These are phyloP conservation scores for Danio choprae DNA, from an alignment of 2,797 vertebrate genomes.

Conservation along the genomic window DNA sequence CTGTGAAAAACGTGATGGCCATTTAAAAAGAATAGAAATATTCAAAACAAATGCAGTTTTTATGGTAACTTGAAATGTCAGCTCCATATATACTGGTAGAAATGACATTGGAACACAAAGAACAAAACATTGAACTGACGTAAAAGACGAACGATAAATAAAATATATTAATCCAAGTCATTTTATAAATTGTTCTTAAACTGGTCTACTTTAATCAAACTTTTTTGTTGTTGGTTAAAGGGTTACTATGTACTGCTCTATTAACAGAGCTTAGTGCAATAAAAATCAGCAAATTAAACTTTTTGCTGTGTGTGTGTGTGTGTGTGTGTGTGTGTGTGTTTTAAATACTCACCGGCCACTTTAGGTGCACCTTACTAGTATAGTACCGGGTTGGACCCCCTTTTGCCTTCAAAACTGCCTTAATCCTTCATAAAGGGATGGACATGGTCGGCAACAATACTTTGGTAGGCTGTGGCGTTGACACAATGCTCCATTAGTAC, in stretches of 20 bases:
- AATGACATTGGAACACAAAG: not conserved
- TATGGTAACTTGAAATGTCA: not conserved
- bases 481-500: too few relatives aligned
- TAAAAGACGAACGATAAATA: not conserved
- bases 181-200: not conserved
- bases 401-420: too few relatives aligned
- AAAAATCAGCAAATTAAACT: constrained; percentile 68
- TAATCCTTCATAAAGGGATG: too few relatives aligned
- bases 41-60: constrained; percentile 9
- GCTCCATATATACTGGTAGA: not conserved
- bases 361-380: too few relatives aligned
- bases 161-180: not conserved
- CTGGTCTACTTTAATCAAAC: not conserved
- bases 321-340: too few relatives aligned
- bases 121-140: not conserved
- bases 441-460: too few relatives aligned
- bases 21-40: not conserved
- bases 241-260: constrained; percentile 72
- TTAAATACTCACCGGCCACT: too few relatives aligned
- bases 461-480: too few relatives aligned
- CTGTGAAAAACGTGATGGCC: not conserved
- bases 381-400: too few relatives aligned
- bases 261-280: constrained; percentile 79
- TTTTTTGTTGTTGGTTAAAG: constrained; percentile 75
- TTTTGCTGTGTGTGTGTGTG: not conserved